A percentile compares a stretch with the other conserved stretches of the same genome.
phyloP scores from a whole-genome alignment of 1,140 invertebrate genomes.

The Aethina tumida region DNA sequence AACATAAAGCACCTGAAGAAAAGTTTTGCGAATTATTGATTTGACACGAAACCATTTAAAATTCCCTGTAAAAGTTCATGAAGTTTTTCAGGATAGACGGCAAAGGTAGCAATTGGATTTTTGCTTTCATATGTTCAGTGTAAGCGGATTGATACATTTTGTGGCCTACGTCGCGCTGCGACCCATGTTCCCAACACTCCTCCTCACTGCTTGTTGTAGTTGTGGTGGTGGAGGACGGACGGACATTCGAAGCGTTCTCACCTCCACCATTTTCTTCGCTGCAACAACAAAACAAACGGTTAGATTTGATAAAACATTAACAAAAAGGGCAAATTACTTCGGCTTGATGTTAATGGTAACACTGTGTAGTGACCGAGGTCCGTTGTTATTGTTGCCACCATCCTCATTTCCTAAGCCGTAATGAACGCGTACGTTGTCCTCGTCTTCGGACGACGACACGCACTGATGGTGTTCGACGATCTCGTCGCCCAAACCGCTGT shows the following conservation, averaged over 20 bases:
- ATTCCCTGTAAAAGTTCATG: slow-evolving; percentile 43
- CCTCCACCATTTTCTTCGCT: slow-evolving; percentile 12
- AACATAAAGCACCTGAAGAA: too few relatives aligned
- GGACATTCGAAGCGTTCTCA: slow-evolving; percentile 4
- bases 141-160: slow-evolving; percentile 29
- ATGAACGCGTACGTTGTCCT: slow-evolving; percentile 1
- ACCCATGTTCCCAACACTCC: slow-evolving; percentile 2
- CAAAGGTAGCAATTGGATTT: slow-evolving; percentile 44
- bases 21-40: too few relatives aligned
- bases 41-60: slow-evolving; percentile 30
- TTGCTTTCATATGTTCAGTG: slow-evolving; percentile 39
- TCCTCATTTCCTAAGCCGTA: background rate
- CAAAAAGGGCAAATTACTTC: background rate
- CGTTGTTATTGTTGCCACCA: background rate
- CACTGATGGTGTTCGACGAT: slow-evolving; percentile 17
- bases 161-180: slow-evolving; percentile 11
- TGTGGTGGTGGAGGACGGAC: background rate
- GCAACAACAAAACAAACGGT: slow-evolving; percentile 3
- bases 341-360: background rate
- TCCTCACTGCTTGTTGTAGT: background rate
- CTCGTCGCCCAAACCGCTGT: slow-evolving; percentile 46
- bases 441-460: slow-evolving; percentile 20
- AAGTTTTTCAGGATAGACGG: slow-evolving; percentile 45
- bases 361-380: background rate
- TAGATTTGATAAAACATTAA: background rate